Evolutionary conservation across 1,140 invertebrate genomes (phyloP).

Genomic region (Parasteatoda tepidariorum): DNA sequence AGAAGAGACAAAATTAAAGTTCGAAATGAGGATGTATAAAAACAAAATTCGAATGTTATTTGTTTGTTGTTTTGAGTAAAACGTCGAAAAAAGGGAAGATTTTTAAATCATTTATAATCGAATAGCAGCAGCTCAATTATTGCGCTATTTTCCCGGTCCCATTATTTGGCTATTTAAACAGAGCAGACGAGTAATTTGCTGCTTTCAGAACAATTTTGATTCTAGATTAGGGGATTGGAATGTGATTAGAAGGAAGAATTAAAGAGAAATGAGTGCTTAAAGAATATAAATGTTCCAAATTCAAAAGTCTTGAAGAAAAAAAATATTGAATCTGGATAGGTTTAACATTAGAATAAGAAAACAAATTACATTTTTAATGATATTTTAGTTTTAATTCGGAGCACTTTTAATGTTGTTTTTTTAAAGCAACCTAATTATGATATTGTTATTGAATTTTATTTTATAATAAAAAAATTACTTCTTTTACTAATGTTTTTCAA

Average conservation of each 20-base stretch:
- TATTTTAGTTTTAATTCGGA: too few species aligned
- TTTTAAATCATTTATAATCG: constrained; percentile 14
- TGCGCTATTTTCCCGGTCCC: neutral
- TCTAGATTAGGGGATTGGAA: constrained; percentile 20
- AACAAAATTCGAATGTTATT: constrained; percentile 39
- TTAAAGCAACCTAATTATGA: too few species aligned
- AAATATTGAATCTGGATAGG: too few species aligned
- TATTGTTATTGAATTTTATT: too few species aligned
- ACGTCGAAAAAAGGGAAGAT: neutral
- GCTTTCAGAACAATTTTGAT: constrained; percentile 23
- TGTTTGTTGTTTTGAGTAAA: constrained; percentile 30
- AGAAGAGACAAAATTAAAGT: neutral
- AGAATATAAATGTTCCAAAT: too few species aligned
- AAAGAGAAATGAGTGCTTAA: too few species aligned
- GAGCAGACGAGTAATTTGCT: constrained; percentile 9
- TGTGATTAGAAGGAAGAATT: neutral
- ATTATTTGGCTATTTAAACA: neutral
- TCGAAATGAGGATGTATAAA: neutral
- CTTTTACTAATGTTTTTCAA: too few species aligned
- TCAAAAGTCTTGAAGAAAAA: too few species aligned
- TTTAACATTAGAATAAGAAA: too few species aligned
- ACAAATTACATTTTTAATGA: too few species aligned
- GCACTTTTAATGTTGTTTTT: too few species aligned
- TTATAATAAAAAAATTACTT: too few species aligned
- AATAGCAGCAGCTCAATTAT: constrained; percentile 28